A percentile compares a stretch with the other conserved stretches of the same genome.
Conservation (phyloP, 37 sponge, comb jelly and placozoan species). For the Theonella swinhoei region DNA sequence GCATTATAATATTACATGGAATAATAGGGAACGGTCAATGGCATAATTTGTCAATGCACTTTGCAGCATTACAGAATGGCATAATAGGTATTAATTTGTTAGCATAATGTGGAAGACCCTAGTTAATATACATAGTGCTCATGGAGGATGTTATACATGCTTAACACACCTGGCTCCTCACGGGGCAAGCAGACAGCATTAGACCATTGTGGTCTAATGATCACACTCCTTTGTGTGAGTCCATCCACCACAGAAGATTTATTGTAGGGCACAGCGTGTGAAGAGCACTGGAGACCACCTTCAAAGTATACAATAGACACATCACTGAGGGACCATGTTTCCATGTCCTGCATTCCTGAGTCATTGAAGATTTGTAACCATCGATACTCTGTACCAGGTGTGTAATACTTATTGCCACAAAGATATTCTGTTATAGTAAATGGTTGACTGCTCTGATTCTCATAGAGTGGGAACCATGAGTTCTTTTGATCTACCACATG, state of each 20-base stretch:
- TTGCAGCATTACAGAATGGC: no score
- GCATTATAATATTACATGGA: no score
- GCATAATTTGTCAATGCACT: no score
- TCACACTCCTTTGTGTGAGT: background rate
- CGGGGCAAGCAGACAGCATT: background rate
- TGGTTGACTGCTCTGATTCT: no score
- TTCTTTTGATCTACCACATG: no score
- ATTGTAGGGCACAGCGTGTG: background rate
- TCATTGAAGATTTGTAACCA: background rate
- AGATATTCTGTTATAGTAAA: background rate
- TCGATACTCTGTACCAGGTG: background rate
- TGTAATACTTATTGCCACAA: background rate
- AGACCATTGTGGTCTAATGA: background rate
- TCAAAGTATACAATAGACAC: background rate
- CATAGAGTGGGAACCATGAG: no score
- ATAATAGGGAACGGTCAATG: no score
- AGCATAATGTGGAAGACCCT: no score
- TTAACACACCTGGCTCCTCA: no score
- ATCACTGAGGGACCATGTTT: background rate
- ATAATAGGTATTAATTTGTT: no score
- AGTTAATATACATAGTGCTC: no score
- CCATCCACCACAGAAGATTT: background rate
- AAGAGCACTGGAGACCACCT: background rate
- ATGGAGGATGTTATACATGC: no score
- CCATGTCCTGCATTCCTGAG: background rate